Percentiles rank a stretch among this genome's conserved stretches.
phyloP scores from a whole-genome alignment of 2,888 invertebrate species.

The Macrophya alboannulata region DNA sequence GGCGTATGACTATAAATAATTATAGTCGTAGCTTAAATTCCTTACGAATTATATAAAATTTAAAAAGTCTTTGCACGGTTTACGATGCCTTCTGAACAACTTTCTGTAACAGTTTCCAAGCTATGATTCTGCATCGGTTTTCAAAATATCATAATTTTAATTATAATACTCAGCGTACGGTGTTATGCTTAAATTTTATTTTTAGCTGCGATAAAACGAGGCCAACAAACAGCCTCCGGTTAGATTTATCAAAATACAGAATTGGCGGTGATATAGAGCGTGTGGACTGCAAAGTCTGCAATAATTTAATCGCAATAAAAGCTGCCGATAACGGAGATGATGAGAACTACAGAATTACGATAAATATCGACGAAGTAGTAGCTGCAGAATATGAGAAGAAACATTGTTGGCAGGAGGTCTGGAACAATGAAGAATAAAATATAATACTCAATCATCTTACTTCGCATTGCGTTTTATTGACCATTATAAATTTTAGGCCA shows the following conservation, averaged over 20 bases:
- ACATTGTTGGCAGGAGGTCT: slow-evolving; percentile 65
- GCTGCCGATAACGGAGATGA: slow-evolving; percentile 58
- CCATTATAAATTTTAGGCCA: slow-evolving; percentile 64
- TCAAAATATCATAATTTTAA: not conserved
- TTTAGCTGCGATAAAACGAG: slow-evolving; percentile 61
- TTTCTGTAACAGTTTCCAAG: not conserved
- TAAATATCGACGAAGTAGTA: slow-evolving; percentile 57
- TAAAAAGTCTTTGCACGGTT: not conserved
- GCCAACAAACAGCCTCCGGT: slow-evolving; percentile 6
- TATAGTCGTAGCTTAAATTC: not conserved
- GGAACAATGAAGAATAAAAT: not conserved
- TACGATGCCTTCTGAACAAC: not conserved
- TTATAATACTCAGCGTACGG: not conserved
- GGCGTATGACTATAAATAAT: not conserved
- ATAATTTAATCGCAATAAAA: slow-evolving; percentile 63
- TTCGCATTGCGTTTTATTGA: slow-evolving; percentile 21
- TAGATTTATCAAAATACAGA: slow-evolving; percentile 62
- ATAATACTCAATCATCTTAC: not conserved
- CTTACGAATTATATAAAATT: not conserved
- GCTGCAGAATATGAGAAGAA: not conserved
- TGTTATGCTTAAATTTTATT: not conserved
- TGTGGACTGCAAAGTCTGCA: slow-evolving; percentile 65
- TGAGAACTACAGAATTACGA: slow-evolving; percentile 59
- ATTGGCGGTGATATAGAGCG: slow-evolving; percentile 64
- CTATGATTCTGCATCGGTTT: not conserved